Base-by-base conservation (phyloP, 37 sponge, comb jelly and placozoan species). In the Aphrocallistes beatrix region DNA sequence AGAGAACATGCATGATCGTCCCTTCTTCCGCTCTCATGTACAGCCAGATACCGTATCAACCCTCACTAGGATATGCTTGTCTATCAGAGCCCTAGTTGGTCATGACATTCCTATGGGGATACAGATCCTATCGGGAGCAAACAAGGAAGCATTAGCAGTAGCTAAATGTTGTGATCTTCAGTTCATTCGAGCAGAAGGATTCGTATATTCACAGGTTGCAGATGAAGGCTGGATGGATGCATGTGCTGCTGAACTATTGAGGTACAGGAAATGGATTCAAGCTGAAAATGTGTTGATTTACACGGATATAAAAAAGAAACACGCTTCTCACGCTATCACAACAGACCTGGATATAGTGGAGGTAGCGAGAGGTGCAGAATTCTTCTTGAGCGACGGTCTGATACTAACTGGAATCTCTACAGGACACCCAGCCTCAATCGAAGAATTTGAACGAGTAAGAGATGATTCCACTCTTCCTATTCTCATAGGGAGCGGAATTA, bases 1-100 rank as follows among this genome's bases (percentile, higher is more conserved):
- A n/a, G 96, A 95, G 83, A 95, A 95, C 82, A 95, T 95, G 96
- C 96, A 95, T 51, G 96, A 95, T 47, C 42, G 81, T 9, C 96
- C 96, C 1, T 95, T 91, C 87, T 36, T 95, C 34, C 86, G 82
- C 30, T 51, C 87, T 34, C 23, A 23, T 10, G 90, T 86, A 9
- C 90, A 89, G 1, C 91, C 92, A 36, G 96, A 93, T 86, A 83
- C 90, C 34, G 87, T 88, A 6, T 87, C 94, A 0, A 51, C 86
- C 82, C 93, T 95, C 92, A 87, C 93, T 34, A 25, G 89, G 1
- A 81, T 93, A 21, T 84, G 91, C 36, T 23, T 38, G 42, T 88
- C 90, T 83, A 85, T 95, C n/a, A 86, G 85, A 39, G 21, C 51
- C 37, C 81, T 37, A 16, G 21, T 88, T 0, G 86, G 30, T 21